Percentiles rank a stretch among this genome's conserved stretches.
Conservation (phyloP, 2,797 vertebrate genomes). For the Malacoctenus gilli region DNA sequence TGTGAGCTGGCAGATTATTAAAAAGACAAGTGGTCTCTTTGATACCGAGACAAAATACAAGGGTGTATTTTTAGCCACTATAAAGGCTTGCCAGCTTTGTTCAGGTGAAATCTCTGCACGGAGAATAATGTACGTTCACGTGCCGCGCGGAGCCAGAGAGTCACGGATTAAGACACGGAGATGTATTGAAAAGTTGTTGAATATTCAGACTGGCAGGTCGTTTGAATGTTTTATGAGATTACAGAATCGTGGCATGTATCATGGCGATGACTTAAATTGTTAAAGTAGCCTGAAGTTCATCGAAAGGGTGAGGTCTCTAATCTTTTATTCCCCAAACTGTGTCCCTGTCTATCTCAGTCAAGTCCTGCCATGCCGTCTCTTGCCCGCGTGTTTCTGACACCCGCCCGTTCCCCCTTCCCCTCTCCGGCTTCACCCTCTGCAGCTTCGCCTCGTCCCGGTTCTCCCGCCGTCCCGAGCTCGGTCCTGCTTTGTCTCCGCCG, state of each 20-base stretch:
- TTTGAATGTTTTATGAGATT: slow-evolving; percentile 76
- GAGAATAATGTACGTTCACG: slow-evolving; percentile 52
- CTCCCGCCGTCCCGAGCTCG: slow-evolving; percentile 9
- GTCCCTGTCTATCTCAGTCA: slow-evolving; percentile 58
- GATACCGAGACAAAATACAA: slow-evolving; percentile 80
- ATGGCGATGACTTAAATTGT: slow-evolving; percentile 73
- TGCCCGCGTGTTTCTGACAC: slow-evolving; percentile 26
- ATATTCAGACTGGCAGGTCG: slow-evolving; percentile 73
- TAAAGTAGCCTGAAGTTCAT: slow-evolving; percentile 74
- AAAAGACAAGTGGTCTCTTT: slow-evolving; percentile 83
- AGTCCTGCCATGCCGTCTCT: slow-evolving; percentile 39
- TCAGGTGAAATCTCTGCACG: slow-evolving; percentile 72
- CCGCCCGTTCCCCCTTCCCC: slow-evolving; percentile 27
- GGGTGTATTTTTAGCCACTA: slow-evolving; percentile 77
- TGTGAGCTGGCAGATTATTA: slow-evolving; percentile 82
- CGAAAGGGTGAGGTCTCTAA: slow-evolving; percentile 57
- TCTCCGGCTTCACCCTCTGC: slow-evolving; percentile 27
- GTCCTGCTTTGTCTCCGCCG: slow-evolving; percentile 53
- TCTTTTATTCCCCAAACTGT: slow-evolving; percentile 68
- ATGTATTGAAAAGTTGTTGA: slow-evolving; percentile 52
- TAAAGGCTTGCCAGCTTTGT: slow-evolving; percentile 79
- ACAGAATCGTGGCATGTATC: slow-evolving; percentile 70
- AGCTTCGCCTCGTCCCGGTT: slow-evolving; percentile 32
- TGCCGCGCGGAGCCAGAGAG: slow-evolving; percentile 47
- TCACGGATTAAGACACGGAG: slow-evolving; percentile 54